phyloP scores from a whole-genome alignment of 1,140 invertebrate species.

The Drosophila orosa region DNA sequence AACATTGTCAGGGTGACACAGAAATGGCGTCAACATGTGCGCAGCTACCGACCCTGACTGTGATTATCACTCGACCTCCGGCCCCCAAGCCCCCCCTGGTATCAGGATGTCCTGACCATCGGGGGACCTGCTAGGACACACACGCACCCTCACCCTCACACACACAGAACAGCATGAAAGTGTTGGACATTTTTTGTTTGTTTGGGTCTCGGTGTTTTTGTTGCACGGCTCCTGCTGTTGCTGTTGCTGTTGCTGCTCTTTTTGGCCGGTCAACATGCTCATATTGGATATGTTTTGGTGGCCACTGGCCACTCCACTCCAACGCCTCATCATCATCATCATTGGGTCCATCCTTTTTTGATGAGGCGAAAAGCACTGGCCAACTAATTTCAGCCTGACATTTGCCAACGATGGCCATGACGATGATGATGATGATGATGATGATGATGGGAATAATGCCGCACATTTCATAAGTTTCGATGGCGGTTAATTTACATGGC shows the following conservation, averaged over 20 bases:
- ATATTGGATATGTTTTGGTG: slow-evolving; percentile 54
- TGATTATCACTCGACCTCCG: slow-evolving; percentile 44
- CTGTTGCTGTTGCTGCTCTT: slow-evolving; percentile 45
- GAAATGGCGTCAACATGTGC: slow-evolving; percentile 69
- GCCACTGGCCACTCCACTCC: slow-evolving; percentile 20
- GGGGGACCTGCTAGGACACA: slow-evolving; percentile 21
- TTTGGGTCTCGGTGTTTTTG: slow-evolving; percentile 43
- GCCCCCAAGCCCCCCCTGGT: neutral
- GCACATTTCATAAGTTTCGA: slow-evolving; percentile 51
- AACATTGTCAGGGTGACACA: slow-evolving; percentile 73
- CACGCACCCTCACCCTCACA: slow-evolving; percentile 8
- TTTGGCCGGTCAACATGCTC: slow-evolving; percentile 42
- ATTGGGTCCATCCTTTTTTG: slow-evolving; percentile 37
- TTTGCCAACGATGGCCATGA: slow-evolving; percentile 21
- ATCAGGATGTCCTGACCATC: slow-evolving; percentile 1
- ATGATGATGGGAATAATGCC: slow-evolving; percentile 18
- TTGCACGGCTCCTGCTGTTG: slow-evolving; percentile 39
- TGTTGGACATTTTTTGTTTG: slow-evolving; percentile 77
- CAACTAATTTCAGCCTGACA: slow-evolving; percentile 50
- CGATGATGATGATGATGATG: slow-evolving; percentile 8
- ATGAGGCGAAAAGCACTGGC: slow-evolving; percentile 25
- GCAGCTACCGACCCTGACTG: slow-evolving; percentile 53
- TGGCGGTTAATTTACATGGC: slow-evolving; percentile 54
- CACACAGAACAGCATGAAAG: slow-evolving; percentile 20
- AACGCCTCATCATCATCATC: slow-evolving; percentile 14